phyloP scores from a whole-genome alignment of 1,140 invertebrate genomes.

The Maniola jurtina region DNA sequence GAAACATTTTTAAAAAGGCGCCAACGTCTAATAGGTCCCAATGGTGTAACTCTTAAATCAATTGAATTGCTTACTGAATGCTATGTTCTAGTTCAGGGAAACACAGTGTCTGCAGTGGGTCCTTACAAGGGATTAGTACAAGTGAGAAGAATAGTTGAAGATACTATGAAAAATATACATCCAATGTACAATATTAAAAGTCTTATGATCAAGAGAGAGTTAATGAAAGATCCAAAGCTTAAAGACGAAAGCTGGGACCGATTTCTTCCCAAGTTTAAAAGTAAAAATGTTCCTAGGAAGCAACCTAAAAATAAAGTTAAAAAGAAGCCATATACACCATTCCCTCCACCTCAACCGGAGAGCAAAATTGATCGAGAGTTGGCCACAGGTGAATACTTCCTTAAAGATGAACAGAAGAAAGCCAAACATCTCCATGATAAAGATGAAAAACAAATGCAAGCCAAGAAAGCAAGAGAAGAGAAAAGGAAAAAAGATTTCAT shows the following conservation, averaged over 20 bases:
- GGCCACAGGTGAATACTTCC: conserved; percentile 97
- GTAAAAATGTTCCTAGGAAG: conserved; percentile 95
- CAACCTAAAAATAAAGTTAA: conserved; percentile 90
- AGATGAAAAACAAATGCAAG: conserved; percentile 85
- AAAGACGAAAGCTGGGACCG: conserved; percentile 98
- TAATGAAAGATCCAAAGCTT: conserved; percentile 94
- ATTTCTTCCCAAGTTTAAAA: conserved; percentile 97
- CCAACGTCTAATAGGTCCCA: conserved; percentile 96
- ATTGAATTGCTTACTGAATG: conserved; percentile 99
- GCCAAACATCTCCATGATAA: conserved; percentile 86
- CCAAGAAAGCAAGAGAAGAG: conserved; percentile 86
- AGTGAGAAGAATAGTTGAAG: conserved; percentile 94
- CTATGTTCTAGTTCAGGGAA: conserved; percentile 98
- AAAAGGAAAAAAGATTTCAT: conserved; percentile 89
- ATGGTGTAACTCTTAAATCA: conserved; percentile 98
- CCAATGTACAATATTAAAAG: conserved; percentile 99
- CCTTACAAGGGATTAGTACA: conserved; percentile 97
- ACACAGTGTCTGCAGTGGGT: conserved; percentile 97
- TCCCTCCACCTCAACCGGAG: conserved; percentile 95
- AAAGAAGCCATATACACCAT: conserved; percentile 97
- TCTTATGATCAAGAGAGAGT: conserved; percentile 97
- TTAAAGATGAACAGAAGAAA: conserved; percentile 90
- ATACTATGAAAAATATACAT: conserved; percentile 99
- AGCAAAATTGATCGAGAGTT: conserved; percentile 97
- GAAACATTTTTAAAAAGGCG: conserved; percentile 98